These are phyloP conservation scores for Oenanthe melanoleuca DNA, from an alignment of 2,113 vertebrate species.

Conservation along the genomic window DNA sequence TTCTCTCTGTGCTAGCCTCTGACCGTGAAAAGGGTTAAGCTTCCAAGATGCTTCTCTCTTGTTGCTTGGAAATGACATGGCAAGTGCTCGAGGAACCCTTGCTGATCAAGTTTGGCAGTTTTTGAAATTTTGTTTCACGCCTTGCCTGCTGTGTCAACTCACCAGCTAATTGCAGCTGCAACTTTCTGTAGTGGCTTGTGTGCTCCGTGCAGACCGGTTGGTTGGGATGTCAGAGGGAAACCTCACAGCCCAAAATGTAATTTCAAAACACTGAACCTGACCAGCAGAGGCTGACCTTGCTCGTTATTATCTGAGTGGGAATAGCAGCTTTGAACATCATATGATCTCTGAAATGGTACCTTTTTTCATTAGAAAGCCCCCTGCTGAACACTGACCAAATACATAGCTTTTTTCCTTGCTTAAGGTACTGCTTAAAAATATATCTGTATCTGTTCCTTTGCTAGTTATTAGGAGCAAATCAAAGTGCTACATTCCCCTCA, in stretches of 20 bases:
- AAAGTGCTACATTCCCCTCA: slow-evolving; percentile 34
- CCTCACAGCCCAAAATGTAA: slow-evolving; percentile 67
- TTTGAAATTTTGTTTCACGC: slow-evolving; percentile 66
- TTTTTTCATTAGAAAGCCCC: slow-evolving; percentile 74
- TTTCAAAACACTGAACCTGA: slow-evolving; percentile 73
- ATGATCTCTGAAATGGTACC: slow-evolving; percentile 69
- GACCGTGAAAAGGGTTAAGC: slow-evolving; percentile 30
- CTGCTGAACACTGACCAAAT: slow-evolving; percentile 72
- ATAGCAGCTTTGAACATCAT: slow-evolving; percentile 74
- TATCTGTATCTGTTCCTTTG: slow-evolving; percentile 24
- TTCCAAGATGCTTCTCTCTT: background rate
- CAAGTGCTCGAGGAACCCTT: background rate
- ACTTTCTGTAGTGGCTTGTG: slow-evolving; percentile 30
- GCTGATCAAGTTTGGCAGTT: slow-evolving; percentile 66
- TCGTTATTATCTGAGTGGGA: slow-evolving; percentile 75
- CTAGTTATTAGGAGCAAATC: slow-evolving; percentile 67
- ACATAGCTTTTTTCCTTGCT: slow-evolving; percentile 55
- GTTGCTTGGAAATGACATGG: slow-evolving; percentile 48
- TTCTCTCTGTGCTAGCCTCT: background rate
- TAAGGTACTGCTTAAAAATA: slow-evolving; percentile 64
- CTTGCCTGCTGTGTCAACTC: slow-evolving; percentile 64
- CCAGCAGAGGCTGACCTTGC: slow-evolving; percentile 72
- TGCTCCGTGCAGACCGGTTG: background rate
- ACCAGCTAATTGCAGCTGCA: slow-evolving; percentile 65
- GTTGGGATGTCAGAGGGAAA: slow-evolving; percentile 44